Base-by-base conservation (phyloP, 2,888 invertebrate genomes). In the Drosophila rellima region DNA sequence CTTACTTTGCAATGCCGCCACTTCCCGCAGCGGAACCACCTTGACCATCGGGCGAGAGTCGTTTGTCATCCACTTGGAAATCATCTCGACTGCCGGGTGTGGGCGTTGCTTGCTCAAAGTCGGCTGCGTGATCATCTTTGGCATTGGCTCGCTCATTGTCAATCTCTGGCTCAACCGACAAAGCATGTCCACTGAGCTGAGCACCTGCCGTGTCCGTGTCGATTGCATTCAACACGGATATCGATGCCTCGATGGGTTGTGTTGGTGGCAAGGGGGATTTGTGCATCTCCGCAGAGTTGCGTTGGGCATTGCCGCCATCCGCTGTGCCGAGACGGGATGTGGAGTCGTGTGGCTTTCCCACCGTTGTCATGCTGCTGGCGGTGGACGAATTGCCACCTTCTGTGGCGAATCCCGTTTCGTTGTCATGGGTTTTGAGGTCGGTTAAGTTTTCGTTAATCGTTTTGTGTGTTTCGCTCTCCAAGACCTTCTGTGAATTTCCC, bases 131-230 rank as follows among this genome's bases (percentile, higher is more conserved):
- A 50, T 62, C 71, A 62, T 82, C 90, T 77, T 92, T 91, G 64
- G 90, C 85, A 84, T 95, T 94, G 8, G 94, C 94, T 91, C 94
- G 94, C 81, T 94, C 94, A 67, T 94, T 94, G 85, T 95, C 95
- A 15, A 94, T 93, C 70, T 95, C 94, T 42, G 94, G 93, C 65
- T 94, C 94, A 17, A 94, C 94, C 82, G 94, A 94, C 35, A 95
- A 94, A 82, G 91, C 86, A 85, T 90, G 90, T 75, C 37, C 89
- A 88, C 91, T 91, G 71, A 94, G 90, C 42, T 94, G 85, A 82
- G 89, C 87, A 55, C 85, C 76, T 47, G 89, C 78, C 44, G 81
- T 74, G 39, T 54, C 78, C 64, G 63, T 75, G 18, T 64, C 78
- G n/a, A 57, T 50, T 2, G 80, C 66, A 68, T 91, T 91, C 17